These are phyloP conservation scores for Andrena fulva DNA, from an alignment of 2,888 invertebrate species.

Conservation along the genomic window DNA sequence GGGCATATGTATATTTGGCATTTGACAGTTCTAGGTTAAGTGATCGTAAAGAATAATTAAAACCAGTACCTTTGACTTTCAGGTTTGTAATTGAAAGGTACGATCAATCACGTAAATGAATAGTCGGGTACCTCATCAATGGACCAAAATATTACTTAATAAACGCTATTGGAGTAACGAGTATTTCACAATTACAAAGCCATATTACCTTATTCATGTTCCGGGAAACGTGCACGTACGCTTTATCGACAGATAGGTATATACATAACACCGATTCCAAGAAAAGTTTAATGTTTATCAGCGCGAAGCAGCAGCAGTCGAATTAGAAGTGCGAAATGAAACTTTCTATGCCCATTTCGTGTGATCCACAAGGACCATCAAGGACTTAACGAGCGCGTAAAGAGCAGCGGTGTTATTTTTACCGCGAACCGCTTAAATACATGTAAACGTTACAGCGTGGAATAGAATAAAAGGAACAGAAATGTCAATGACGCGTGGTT, in stretches of 20 bases:
- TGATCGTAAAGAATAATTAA: neutral
- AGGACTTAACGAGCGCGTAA: neutral
- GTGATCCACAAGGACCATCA: neutral
- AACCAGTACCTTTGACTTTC: neutral
- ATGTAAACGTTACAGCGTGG: neutral
- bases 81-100: neutral
- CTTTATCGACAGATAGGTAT: neutral
- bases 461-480: neutral
- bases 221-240: neutral
- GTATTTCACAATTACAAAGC: neutral
- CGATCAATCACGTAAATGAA: neutral
- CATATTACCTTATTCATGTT: conserved; percentile 35
- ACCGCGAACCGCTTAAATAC: neutral
- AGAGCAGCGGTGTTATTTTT: neutral
- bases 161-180: neutral
- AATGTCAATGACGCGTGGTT: neutral
- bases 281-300: neutral
- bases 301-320: neutral
- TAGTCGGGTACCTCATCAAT: neutral
- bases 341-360: neutral
- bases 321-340: neutral
- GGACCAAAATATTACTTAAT: neutral
- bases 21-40: conserved; percentile 50
- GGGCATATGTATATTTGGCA: neutral
- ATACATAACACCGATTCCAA: neutral